A percentile compares a stretch with the other conserved stretches of the same genome.
Evolutionary conservation across 2,113 vertebrate species (phyloP).

Genomic region (Ctenodactylus gundi): DNA sequence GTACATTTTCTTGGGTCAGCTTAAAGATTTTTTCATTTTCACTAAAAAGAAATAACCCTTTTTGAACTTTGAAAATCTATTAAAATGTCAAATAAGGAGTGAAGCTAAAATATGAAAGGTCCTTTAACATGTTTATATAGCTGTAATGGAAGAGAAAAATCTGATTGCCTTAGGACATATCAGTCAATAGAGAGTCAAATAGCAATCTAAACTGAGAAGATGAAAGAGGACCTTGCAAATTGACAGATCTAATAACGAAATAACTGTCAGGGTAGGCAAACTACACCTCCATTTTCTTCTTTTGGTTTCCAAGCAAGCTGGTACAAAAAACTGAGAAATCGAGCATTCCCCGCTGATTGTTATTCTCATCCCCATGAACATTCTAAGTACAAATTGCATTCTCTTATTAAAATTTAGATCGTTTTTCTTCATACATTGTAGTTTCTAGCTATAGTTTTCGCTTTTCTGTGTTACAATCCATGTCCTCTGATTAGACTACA

Average conservation of each 20-base stretch:
- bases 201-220: slow-evolving; percentile 5
- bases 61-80: slow-evolving; percentile 51
- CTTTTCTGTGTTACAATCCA: neutral
- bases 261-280: slow-evolving; percentile 38
- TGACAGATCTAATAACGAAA: slow-evolving; percentile 54
- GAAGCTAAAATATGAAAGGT: neutral
- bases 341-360: neutral
- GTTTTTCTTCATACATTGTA: neutral
- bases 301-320: slow-evolving; percentile 36
- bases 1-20: neutral
- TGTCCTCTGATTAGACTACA: neutral
- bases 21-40: neutral
- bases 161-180: neutral
- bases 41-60: slow-evolving; percentile 27
- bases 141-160: neutral
- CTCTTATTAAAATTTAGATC: neutral
- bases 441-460: neutral
- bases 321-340: neutral
- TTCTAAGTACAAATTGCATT: neutral
- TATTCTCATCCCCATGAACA: neutral
- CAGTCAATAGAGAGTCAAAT: neutral
- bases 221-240: slow-evolving; percentile 19
- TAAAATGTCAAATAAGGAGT: slow-evolving; percentile 34
- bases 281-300: neutral
- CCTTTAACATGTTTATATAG: slow-evolving; percentile 51